Conservation (phyloP, 2,113 vertebrate species). For the Oxyruncus cristatus region DNA sequence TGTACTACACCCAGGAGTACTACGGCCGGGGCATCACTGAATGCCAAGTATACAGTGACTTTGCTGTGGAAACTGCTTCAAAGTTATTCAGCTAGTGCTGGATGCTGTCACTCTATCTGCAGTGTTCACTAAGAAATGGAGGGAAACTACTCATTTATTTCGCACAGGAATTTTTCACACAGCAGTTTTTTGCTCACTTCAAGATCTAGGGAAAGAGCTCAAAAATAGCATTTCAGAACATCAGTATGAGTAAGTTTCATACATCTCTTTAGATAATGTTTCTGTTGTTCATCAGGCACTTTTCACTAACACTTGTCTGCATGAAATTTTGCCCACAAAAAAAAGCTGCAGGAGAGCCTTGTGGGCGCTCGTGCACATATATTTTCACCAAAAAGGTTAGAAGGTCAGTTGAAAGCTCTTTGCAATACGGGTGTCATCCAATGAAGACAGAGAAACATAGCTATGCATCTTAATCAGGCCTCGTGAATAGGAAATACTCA, state of each 20-base stretch:
- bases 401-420: constrained; percentile 19
- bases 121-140: background rate
- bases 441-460: constrained; percentile 25
- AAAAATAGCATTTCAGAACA: background rate
- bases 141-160: background rate
- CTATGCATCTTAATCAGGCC: constrained; percentile 47
- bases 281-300: background rate
- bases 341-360: background rate
- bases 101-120: background rate
- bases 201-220: background rate
- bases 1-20: constrained; percentile 14
- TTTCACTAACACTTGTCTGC: background rate
- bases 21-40: background rate
- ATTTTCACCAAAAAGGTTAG: constrained; percentile 43
- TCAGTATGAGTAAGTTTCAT: background rate
- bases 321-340: constrained; percentile 1
- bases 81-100: background rate
- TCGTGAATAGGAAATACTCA: constrained; percentile 30
- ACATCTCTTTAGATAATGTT: background rate
- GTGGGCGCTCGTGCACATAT: background rate
- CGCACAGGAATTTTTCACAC: background rate
- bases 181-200: background rate
- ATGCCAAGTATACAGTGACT: constrained; percentile 6
- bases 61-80: background rate
- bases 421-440: constrained; percentile 31